Evolutionary conservation across 2,888 invertebrate species (phyloP).

Genomic region (Mimas tiliae): DNA sequence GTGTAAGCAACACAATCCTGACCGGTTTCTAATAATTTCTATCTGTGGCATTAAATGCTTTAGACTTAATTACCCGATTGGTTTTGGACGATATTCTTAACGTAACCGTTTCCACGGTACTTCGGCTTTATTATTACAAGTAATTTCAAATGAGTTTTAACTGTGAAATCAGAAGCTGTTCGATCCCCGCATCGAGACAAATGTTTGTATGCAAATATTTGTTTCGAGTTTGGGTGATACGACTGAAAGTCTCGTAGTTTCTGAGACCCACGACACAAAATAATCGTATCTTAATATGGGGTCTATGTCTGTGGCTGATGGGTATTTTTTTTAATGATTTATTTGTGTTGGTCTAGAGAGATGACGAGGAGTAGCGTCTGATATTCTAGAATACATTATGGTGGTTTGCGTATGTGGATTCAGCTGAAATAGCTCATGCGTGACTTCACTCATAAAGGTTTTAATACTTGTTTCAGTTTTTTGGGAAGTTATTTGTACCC

Average conservation of each 20-base stretch:
- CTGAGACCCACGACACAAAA: too few relatives aligned
- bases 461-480: too few relatives aligned
- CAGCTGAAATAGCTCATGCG: too few relatives aligned
- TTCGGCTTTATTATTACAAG: constrained; percentile 42
- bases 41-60: constrained; percentile 61
- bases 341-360: background rate
- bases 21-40: constrained; percentile 65
- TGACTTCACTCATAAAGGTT: too few relatives aligned
- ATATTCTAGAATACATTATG: background rate
- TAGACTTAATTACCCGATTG: constrained; percentile 64
- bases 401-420: background rate
- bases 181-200: too few relatives aligned
- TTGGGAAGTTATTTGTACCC: too few relatives aligned
- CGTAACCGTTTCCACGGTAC: constrained; percentile 44
- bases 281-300: too few relatives aligned
- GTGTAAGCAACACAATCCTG: constrained; percentile 52
- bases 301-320: too few relatives aligned
- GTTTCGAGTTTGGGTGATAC: too few relatives aligned
- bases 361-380: background rate
- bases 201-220: too few relatives aligned
- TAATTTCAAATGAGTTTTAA: constrained; percentile 36
- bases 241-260: too few relatives aligned
- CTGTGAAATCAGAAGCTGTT: background rate
- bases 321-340: background rate
- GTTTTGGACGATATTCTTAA: constrained; percentile 52